Conservation (phyloP, 2,888 invertebrate species). For the Pelosia muscerda region DNA sequence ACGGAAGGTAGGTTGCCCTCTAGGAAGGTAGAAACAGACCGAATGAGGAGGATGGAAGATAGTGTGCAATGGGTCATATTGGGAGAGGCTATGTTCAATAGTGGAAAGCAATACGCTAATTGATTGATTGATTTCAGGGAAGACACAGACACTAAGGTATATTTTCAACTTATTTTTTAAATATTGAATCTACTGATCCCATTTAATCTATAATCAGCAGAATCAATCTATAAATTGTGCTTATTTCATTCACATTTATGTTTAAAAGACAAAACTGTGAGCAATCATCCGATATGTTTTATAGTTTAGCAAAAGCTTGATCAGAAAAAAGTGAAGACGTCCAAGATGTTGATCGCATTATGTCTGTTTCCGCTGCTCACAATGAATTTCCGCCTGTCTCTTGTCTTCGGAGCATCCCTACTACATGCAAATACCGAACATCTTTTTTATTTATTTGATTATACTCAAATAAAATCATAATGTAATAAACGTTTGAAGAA, state of each 20-base stretch:
- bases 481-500: too few relatives aligned
- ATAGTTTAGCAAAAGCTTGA: conserved; percentile 46
- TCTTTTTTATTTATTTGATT: conserved; percentile 17
- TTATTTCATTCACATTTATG: neutral
- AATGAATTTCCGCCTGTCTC: conserved; percentile 83
- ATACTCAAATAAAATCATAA: neutral
- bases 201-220: too few relatives aligned
- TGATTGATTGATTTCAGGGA: too few relatives aligned
- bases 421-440: conserved; percentile 74
- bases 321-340: conserved; percentile 67
- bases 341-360: conserved; percentile 79
- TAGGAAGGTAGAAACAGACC: too few relatives aligned
- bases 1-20: too few relatives aligned
- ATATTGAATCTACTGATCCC: too few relatives aligned
- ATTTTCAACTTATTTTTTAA: too few relatives aligned
- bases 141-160: too few relatives aligned
- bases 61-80: too few relatives aligned
- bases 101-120: too few relatives aligned
- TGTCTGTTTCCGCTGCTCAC: conserved; percentile 79
- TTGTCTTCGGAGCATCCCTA: conserved; percentile 79
- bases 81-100: too few relatives aligned
- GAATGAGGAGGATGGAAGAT: too few relatives aligned
- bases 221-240: neutral
- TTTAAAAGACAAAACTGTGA: conserved; percentile 14
- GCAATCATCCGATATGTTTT: conserved; percentile 52